phyloP scores from a whole-genome alignment of 1,140 invertebrate genomes.

The Panulirus ornatus region DNA sequence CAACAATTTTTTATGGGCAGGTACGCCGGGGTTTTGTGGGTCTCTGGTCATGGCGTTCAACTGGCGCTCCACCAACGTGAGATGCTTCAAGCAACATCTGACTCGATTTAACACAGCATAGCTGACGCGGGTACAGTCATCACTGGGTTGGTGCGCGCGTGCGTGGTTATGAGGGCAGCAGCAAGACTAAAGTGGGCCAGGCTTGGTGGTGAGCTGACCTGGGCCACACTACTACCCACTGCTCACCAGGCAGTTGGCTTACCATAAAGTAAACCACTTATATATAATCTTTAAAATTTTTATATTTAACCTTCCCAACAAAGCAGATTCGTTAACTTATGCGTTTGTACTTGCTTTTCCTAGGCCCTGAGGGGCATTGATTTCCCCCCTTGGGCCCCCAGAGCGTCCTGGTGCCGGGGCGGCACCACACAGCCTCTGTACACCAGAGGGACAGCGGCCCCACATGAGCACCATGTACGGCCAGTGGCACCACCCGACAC shows the following conservation, averaged over 20 bases:
- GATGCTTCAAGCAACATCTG: constrained; percentile 72
- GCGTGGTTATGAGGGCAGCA: constrained; percentile 58
- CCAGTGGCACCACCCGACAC: constrained; percentile 66
- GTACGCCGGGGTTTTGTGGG: constrained; percentile 60
- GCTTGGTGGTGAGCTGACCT: constrained; percentile 40
- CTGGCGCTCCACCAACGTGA: constrained; percentile 65
- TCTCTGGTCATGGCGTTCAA: constrained; percentile 57
- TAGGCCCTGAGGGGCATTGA: constrained; percentile 47
- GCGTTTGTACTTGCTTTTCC: constrained; percentile 72
- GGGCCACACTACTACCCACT: constrained; percentile 43
- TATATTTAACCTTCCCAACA: constrained; percentile 71
- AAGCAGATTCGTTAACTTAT: constrained; percentile 73
- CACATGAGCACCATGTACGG: constrained; percentile 72
- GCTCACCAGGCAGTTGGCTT: constrained; percentile 67
- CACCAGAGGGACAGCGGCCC: constrained; percentile 53
- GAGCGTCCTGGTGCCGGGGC: constrained; percentile 64
- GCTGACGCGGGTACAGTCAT: constrained; percentile 64
- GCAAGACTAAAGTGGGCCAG: constrained; percentile 51
- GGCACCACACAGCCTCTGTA: constrained; percentile 63
- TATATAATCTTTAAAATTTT: constrained; percentile 68
- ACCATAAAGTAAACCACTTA: constrained; percentile 69
- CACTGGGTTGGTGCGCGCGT: constrained; percentile 64
- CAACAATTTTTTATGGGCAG: constrained; percentile 67
- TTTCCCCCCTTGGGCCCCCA: constrained; percentile 61
- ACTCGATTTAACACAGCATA: constrained; percentile 71